A percentile compares a stretch with the other conserved stretches of the same genome.
Conservation (phyloP, 64 coral and sea anemone genomes). For the Stichodactyla helianthus region DNA sequence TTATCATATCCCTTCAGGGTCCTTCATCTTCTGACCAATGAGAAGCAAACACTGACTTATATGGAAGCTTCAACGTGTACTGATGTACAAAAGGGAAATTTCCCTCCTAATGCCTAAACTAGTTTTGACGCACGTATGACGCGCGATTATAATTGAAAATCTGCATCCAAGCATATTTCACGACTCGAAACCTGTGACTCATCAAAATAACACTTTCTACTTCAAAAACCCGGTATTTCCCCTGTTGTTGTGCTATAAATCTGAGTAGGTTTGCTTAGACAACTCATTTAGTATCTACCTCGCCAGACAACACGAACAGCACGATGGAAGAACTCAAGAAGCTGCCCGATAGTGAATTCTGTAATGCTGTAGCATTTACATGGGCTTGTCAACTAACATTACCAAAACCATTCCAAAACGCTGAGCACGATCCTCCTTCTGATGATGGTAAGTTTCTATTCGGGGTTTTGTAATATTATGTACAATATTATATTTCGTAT, state of each 20-base stretch:
- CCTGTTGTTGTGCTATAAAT: neutral
- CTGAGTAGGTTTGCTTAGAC: neutral
- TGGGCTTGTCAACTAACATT: neutral
- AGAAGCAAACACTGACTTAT: neutral
- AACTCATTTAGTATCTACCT: neutral
- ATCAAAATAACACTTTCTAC: neutral
- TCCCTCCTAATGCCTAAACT: neutral
- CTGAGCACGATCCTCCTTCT: neutral
- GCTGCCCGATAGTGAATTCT: neutral
- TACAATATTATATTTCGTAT: neutral
- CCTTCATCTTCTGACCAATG: neutral
- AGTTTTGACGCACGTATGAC: neutral
- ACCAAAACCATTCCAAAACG: neutral
- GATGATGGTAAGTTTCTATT: neutral
- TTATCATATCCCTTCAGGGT: neutral
- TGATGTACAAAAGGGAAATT: neutral
- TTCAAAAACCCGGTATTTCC: neutral
- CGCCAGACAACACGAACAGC: neutral
- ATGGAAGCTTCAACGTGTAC: neutral
- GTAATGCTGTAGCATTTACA: neutral
- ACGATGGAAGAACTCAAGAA: conserved; percentile 25
- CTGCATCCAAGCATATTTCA: neutral
- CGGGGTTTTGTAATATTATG: neutral
- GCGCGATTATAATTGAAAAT: neutral
- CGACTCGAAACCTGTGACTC: neutral